Evolutionary conservation across 2,888 invertebrate species (phyloP).

Genomic region (Athrips mouffetella): DNA sequence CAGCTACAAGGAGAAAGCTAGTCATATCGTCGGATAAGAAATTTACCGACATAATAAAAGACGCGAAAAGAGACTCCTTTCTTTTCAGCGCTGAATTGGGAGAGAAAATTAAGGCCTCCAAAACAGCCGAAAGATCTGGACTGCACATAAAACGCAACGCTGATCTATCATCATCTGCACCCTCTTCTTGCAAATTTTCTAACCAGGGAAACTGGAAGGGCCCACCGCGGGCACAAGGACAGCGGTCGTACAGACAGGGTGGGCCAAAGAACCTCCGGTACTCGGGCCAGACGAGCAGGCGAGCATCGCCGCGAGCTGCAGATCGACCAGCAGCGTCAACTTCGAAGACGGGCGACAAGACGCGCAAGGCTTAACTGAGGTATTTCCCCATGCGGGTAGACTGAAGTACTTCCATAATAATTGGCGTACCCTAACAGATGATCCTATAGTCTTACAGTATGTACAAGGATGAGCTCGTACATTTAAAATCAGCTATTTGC

Average conservation of each 20-base stretch:
- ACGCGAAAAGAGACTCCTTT: conserved; percentile 18
- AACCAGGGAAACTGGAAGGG: conserved; percentile 22
- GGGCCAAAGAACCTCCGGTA: conserved; percentile 14
- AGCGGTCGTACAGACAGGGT: conserved; percentile 14
- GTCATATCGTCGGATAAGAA: conserved; percentile 19
- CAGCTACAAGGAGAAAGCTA: conserved; percentile 16
- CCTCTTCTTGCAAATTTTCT: neutral
- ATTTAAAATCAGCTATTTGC: neutral
- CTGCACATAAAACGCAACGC: conserved; percentile 17
- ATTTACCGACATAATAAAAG: conserved; percentile 13
- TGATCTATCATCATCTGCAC: too few species aligned
- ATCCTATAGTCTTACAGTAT: conserved; percentile 7
- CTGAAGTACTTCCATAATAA: conserved; percentile 5
- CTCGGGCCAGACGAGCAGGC: neutral
- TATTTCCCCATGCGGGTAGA: conserved; percentile 14
- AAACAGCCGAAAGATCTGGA: conserved; percentile 19
- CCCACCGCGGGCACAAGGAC: conserved; percentile 18
- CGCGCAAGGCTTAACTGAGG: conserved; percentile 5
- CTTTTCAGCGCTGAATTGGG: conserved; percentile 9
- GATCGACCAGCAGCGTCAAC: neutral
- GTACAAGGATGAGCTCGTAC: conserved; percentile 1
- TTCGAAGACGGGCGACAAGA: neutral
- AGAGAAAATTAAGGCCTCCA: conserved; percentile 20
- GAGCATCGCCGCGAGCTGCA: neutral
- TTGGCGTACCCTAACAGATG: conserved; percentile 4